phyloP scores from a whole-genome alignment of 2,888 invertebrate genomes.

The Drosophila robusta region DNA sequence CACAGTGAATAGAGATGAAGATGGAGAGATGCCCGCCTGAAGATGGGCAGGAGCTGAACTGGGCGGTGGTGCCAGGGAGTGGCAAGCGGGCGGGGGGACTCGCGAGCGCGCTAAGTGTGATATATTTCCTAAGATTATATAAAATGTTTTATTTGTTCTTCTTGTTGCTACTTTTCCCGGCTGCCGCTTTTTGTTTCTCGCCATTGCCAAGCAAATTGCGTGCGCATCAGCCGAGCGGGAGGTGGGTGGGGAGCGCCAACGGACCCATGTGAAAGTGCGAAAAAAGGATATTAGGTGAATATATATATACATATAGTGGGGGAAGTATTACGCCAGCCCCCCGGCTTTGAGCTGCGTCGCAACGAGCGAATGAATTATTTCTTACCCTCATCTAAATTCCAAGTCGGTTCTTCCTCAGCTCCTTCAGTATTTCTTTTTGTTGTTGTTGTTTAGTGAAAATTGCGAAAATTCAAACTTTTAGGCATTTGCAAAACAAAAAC shows the following conservation, averaged over 20 bases:
- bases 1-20: constrained; percentile 42
- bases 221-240: constrained; percentile 51
- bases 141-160: constrained; percentile 83
- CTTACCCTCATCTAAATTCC: constrained; percentile 74
- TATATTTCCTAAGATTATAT: constrained; percentile 85
- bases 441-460: constrained; percentile 48
- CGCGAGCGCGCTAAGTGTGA: constrained; percentile 84
- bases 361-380: constrained; percentile 80
- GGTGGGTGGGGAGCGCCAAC: background rate
- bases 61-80: constrained; percentile 5
- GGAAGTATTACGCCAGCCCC: background rate
- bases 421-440: constrained; percentile 4
- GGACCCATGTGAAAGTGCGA: constrained; percentile 56
- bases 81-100: constrained; percentile 6
- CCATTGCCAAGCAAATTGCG: constrained; percentile 77
- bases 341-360: constrained; percentile 26
- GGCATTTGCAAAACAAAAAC: constrained; percentile 33
- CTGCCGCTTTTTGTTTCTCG: constrained; percentile 39
- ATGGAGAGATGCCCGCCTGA: constrained; percentile 41
- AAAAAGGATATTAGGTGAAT: constrained; percentile 67
- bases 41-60: constrained; percentile 8
- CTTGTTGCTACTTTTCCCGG: constrained; percentile 56
- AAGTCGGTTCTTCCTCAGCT: constrained; percentile 22
- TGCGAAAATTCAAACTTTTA: constrained; percentile 51
- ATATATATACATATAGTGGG: constrained; percentile 18